Base-by-base conservation (phyloP, 2,888 invertebrate genomes). In the Mamestra brassicae region DNA sequence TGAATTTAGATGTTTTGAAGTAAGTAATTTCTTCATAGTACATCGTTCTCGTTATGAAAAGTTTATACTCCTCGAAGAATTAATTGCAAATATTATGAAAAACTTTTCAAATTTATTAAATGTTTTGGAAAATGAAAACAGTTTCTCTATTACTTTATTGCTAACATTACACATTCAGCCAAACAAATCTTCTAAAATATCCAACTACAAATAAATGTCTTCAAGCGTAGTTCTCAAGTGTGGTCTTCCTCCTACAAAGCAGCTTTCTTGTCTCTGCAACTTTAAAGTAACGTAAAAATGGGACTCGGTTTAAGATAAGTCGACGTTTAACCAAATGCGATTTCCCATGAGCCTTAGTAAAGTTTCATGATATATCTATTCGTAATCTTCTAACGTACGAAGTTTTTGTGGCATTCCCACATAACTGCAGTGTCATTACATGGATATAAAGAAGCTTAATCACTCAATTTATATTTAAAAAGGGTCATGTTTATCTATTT, bases 391-490 rank as follows among this genome's bases (percentile, higher is more conserved):
- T 83, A 69, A 71, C 71, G 62, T 75, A 66, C 17, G 10, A 55
- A 45, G 13, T 75, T 69, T 78, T 83, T 75, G 6, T 54, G 8
- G 45, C 42, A 55, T 62, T 72, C 34, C 34, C 47, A 70, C 10
- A 8, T 64, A 64, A 76, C 45, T n/a, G 45, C 42, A 17, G n/a
- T 15, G 1, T 70, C 60, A 68, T 76, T 84, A 73, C 61, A 62
- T 52, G 58, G 26, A 65, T 58, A n/a, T 45, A 36, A 72, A 68
- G 52, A 55, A 80, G 62, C 50, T 58, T 84, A 84, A 80, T 76
- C 42, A 71, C 75, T 83, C 70, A 74, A 83, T 85, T 72, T 62
- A 36, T 83, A 72, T 76, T 80, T 17, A 54, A 70, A 71, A 71
- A 60, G 42, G 60, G 38, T 36, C 65, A 47, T 34, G 61, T 60